A percentile compares a stretch with the other conserved stretches of the same genome.
These are phyloP conservation scores for Malacosoma neustria DNA, from an alignment of 2,888 invertebrate species.

Conservation along the genomic window DNA sequence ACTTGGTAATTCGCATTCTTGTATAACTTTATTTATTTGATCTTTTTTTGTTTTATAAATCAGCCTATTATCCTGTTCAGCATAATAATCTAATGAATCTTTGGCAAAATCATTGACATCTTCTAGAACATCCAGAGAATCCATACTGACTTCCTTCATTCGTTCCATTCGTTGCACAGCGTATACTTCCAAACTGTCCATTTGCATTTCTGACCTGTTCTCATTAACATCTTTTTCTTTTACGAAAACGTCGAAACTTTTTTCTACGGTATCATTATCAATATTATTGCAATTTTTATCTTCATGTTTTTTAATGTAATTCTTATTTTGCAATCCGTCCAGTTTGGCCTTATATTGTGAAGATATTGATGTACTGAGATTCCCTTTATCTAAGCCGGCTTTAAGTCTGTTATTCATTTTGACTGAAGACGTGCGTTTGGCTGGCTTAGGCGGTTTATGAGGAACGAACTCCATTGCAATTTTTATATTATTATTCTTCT, in stretches of 20 bases:
- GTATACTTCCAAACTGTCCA: conserved; percentile 76
- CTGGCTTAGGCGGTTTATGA: conserved; percentile 84
- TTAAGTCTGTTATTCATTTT: conserved; percentile 71
- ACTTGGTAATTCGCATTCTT: conserved; percentile 32
- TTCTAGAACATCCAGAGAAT: conserved; percentile 65
- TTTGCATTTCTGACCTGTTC: conserved; percentile 75
- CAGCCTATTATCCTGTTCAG: conserved; percentile 54
- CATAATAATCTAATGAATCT: conserved; percentile 67
- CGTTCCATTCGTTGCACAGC: conserved; percentile 59
- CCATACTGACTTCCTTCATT: conserved; percentile 62
- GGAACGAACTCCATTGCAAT: conserved; percentile 76
- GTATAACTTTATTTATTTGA: conserved; percentile 44
- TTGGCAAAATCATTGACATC: conserved; percentile 54
- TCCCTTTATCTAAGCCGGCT: conserved; percentile 54
- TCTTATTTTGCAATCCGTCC: conserved; percentile 65
- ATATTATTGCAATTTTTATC: conserved; percentile 54
- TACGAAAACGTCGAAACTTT: conserved; percentile 76
- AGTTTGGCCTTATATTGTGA: conserved; percentile 68
- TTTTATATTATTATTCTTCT: conserved; percentile 59
- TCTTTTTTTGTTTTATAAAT: conserved; percentile 44
- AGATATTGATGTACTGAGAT: conserved; percentile 60
- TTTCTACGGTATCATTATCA: conserved; percentile 57
- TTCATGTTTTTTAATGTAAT: conserved; percentile 48
- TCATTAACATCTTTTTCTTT: conserved; percentile 76
- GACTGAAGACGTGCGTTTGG: conserved; percentile 79